Conservation (phyloP, 2,888 invertebrate species). For the Eristalis tenax region DNA sequence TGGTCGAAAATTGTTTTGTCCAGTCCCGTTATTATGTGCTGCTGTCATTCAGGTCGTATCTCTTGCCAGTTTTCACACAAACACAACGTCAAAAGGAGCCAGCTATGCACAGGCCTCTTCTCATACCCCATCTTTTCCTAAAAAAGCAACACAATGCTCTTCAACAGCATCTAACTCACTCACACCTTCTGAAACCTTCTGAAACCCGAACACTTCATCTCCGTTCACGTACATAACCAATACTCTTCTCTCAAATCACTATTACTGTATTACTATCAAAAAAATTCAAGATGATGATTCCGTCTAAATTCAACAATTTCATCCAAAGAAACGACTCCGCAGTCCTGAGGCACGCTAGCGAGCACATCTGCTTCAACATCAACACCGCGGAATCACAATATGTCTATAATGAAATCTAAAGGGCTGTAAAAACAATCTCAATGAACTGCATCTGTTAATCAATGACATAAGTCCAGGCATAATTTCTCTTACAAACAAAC, state of each 20-base stretch:
- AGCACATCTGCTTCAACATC: background rate
- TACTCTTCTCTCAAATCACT: background rate
- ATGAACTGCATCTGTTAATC: background rate
- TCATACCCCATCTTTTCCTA: background rate
- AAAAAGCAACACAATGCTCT: background rate
- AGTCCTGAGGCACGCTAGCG: background rate
- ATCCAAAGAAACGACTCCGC: background rate
- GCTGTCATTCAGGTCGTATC: no score
- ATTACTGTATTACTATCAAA: background rate
- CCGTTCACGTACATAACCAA: background rate
- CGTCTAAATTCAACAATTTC: background rate
- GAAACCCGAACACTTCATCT: background rate
- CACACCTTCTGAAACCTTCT: background rate
- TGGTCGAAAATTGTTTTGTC: no score
- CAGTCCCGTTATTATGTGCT: no score
- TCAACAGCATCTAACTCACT: background rate
- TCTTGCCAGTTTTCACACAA: no score
- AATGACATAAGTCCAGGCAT: no score
- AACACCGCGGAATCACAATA: background rate
- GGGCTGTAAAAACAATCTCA: background rate
- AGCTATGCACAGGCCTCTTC: background rate
- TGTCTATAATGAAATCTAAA: no score
- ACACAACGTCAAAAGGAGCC: no score
- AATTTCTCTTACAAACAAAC: slow-evolving; percentile 4
- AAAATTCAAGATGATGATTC: no score